A percentile compares a stretch with the other conserved stretches of the same genome.
phyloP scores from a whole-genome alignment of 2,888 invertebrate species.

The Eledona agricola region DNA sequence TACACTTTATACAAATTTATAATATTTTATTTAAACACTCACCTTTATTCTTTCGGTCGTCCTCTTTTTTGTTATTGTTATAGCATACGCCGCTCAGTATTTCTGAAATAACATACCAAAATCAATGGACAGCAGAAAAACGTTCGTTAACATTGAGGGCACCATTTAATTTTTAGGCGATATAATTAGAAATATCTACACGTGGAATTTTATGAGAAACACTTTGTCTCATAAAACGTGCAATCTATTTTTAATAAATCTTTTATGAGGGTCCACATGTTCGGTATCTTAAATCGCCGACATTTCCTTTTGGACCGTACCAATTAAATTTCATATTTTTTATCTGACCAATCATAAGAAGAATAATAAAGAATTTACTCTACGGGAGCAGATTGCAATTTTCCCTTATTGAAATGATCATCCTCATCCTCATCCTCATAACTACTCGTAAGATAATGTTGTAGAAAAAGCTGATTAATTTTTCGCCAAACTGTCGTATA shows the following conservation, averaged over 20 bases:
- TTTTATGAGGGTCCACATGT: constrained; percentile 30
- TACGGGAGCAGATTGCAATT: constrained; percentile 28
- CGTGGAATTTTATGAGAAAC: constrained; percentile 29
- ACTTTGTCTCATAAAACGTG: constrained; percentile 32
- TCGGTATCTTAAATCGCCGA: too few relatives aligned
- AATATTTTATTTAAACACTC: constrained; percentile 45
- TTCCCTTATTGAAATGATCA: constrained; percentile 32
- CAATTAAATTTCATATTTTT: constrained; percentile 24
- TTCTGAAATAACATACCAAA: constrained; percentile 67
- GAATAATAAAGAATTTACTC: too few relatives aligned
- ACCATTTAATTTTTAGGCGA: constrained; percentile 18
- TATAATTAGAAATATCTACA: constrained; percentile 29
- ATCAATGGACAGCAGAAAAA: constrained; percentile 5
- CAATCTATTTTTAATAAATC: constrained; percentile 34
- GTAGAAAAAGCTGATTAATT: constrained; percentile 28
- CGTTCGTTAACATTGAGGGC: constrained; percentile 3
- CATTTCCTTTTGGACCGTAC: too few relatives aligned
- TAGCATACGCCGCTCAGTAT: constrained; percentile 79
- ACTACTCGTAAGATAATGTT: constrained; percentile 28
- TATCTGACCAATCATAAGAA: constrained; percentile 20
- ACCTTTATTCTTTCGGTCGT: constrained; percentile 82
- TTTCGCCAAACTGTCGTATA: constrained; percentile 24
- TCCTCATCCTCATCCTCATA: constrained; percentile 37
- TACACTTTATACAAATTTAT: constrained; percentile 30
- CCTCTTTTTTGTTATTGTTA: constrained; percentile 72